phyloP scores from a whole-genome alignment of 2,888 invertebrate species.

The Patella caerulea region DNA sequence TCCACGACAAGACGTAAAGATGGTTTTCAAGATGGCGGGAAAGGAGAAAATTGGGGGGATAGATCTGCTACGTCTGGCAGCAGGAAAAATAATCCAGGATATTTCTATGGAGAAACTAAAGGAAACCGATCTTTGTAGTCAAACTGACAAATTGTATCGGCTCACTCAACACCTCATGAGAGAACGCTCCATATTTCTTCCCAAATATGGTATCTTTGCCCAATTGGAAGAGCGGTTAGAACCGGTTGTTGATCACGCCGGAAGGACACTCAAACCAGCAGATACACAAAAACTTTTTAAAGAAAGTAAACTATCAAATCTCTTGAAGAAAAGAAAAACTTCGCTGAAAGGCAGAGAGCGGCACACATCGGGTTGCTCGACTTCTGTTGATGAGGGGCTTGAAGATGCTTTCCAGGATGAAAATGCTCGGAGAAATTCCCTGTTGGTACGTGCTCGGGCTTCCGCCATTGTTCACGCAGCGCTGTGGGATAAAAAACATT shows the following conservation, averaged over 20 bases:
- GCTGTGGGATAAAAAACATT: not conserved
- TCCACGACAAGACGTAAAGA: not conserved
- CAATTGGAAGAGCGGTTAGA: not conserved
- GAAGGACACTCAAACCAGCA: not conserved
- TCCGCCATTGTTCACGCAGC: not conserved
- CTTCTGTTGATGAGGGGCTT: not conserved
- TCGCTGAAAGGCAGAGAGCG: not conserved
- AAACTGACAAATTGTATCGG: not conserved
- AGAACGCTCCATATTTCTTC: constrained; percentile 3
- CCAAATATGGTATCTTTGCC: constrained; percentile 15
- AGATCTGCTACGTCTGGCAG: not conserved
- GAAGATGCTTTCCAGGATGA: not conserved
- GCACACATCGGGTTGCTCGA: not conserved
- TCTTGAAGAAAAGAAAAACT: not conserved
- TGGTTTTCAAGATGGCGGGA: not conserved
- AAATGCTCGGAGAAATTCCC: not conserved
- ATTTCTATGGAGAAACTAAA: not conserved
- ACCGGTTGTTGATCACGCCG: not conserved
- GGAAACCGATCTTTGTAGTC: not conserved
- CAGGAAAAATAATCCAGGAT: not conserved
- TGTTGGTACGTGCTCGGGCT: not conserved
- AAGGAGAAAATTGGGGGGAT: not conserved
- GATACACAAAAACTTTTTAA: not conserved
- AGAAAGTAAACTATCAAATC: not conserved
- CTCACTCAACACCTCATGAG: not conserved